phyloP scores from a whole-genome alignment of 2,888 invertebrate species.

The Erpobdella octoculata region DNA sequence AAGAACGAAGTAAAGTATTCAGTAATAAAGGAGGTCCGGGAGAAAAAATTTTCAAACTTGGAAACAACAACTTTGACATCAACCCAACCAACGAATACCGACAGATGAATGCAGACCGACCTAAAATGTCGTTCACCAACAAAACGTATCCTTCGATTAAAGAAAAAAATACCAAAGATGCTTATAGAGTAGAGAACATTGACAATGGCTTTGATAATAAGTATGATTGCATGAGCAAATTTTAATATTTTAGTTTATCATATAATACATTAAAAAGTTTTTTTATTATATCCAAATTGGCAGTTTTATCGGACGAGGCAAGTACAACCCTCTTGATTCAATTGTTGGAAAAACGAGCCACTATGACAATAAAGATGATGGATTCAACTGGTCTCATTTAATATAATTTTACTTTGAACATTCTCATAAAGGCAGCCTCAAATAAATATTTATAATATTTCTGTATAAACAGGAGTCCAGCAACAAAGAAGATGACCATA shows the following conservation, averaged over 20 bases:
- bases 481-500: slow-evolving; percentile 7
- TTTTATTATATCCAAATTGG: not conserved
- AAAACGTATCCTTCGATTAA: not conserved
- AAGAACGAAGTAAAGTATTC: too few species aligned
- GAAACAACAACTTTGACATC: not conserved
- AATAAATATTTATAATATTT: not conserved
- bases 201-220: too few species aligned
- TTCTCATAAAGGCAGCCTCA: too few species aligned
- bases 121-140: not conserved
- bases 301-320: not conserved
- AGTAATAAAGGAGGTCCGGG: not conserved
- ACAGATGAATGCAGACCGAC: not conserved
- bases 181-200: too few species aligned
- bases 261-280: not conserved
- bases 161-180: not conserved
- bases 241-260: not conserved
- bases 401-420: not conserved
- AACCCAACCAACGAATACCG: not conserved
- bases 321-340: slow-evolving; percentile 11
- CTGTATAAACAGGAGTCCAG: slow-evolving; percentile 5
- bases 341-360: not conserved
- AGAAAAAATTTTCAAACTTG: not conserved
- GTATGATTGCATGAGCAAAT: too few species aligned
- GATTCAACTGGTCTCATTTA: slow-evolving; percentile 4
- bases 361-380: not conserved